Base-by-base conservation (phyloP, 2,113 vertebrate genomes). In the Gymnarchus niloticus region DNA sequence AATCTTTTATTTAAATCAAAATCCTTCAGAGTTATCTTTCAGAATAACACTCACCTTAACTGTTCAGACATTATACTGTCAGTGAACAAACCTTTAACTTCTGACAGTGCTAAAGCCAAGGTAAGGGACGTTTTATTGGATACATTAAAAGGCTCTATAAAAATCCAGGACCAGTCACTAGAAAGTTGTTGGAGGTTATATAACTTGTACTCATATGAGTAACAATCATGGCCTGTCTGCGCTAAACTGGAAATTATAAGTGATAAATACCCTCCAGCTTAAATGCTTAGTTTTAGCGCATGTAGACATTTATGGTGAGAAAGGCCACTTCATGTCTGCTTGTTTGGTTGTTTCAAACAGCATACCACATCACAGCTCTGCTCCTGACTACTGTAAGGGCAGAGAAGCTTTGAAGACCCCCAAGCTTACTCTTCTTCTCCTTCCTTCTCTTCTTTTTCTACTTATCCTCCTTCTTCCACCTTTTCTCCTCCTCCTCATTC, bases 81-180 rank as follows among this genome's bases (percentile, higher is more conserved):
- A 78, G 44, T 78, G 76, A 78, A 48, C 76, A 78, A 78, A 48
- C 37, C 44, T 48, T 78, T 78, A 78, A 78, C 76, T 78, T 78
- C 46, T 46, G 8, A 78, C 44, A 46, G 76, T 78, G 69, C 23
- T 73, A 73, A 73, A 73, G 28, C 33, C 41, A 73, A 78, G 44
- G 76, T 48, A 78, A 78, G 76, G 37, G 44, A 37, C 44, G 21
- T 78, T 44, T 78, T 48, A 78, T 44, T 48, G 44, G 37, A 12
- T 10, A 78, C 21, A 78, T 78, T 78, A 78, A 78, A 37, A 78
- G 41, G 41, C 46, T 48, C 41, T 41, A 78, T 78, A 46, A 48
- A 78, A 78, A n/a, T 78, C 44, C 44, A 46, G 44, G 76, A 33
- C 76, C 76, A 78, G 76, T 78, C 76, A 78, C 19, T n/a, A 78